These are phyloP conservation scores for Polylopha cassiicola DNA, from an alignment of 2,888 invertebrate genomes.

Conservation along the genomic window DNA sequence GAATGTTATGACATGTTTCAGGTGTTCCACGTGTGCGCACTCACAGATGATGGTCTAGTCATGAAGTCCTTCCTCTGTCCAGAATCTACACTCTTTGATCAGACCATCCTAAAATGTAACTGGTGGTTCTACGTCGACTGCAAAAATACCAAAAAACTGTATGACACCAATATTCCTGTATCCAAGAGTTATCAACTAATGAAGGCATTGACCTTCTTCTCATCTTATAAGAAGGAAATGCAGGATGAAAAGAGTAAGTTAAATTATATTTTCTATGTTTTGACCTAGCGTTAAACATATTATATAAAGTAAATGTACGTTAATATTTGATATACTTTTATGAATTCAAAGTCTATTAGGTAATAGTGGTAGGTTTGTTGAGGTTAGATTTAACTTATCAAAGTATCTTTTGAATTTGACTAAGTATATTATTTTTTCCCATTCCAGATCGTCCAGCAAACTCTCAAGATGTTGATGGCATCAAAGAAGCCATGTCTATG, in stretches of 20 bases:
- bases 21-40: constrained; percentile 94
- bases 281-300: no score
- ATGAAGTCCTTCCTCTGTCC: constrained; percentile 95
- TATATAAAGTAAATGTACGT: no score
- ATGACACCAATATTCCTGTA: constrained; percentile 93
- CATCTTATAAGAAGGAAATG: constrained; percentile 85
- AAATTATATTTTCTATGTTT: no score
- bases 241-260: constrained; percentile 43
- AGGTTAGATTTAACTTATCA: no score
- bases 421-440: not conserved
- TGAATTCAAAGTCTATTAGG: no score
- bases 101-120: constrained; percentile 93
- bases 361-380: no score
- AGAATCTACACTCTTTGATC: constrained; percentile 93
- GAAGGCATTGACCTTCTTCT: constrained; percentile 93
- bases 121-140: constrained; percentile 98
- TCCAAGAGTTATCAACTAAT: constrained; percentile 94
- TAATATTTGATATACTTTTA: constrained; percentile 1
- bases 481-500: constrained; percentile 67
- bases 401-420: no score
- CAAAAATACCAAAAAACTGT: constrained; percentile 85
- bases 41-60: constrained; percentile 91
- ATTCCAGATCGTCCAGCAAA: constrained; percentile 49
- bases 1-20: constrained; percentile 45
- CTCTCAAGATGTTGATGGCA: constrained; percentile 59